Base-by-base conservation (phyloP, 92 coral and sea anemone species). In the Zoanthus gigantus region DNA sequence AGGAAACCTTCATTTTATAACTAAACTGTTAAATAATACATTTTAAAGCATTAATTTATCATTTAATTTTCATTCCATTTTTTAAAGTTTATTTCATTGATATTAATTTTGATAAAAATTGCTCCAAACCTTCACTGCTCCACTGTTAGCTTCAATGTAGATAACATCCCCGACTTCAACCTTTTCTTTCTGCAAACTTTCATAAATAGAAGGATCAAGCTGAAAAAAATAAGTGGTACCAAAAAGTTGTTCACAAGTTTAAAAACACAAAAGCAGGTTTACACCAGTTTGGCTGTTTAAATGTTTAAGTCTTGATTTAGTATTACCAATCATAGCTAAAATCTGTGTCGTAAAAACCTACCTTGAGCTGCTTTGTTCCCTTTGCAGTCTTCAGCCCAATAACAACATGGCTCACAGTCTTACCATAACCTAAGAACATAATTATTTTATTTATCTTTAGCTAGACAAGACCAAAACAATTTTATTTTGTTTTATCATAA, bases 91-190 rank as follows among this genome's bases (percentile, higher is more conserved):
- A 37, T 56, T 9, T 14, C 42, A 37, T 0, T 45, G 44, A 29
- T 16, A 60, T 2, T 34, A 46, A 37, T 37, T 37, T 37, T 37
- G 34, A 61, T 9, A 1, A 8, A 85, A 32, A 54, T 18, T 12
- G n/a, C 56, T 29, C 28, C 61, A 5, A 67, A 97, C 99, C 99
- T 97, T 97, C 17, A 97, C 98, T 0, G 99, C 99, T 8, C 99
- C 99, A 94, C 99, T 97, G 86, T 97, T 97, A 65, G 99, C 96
- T 77, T 97, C 99, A 73, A 97, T 97, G 76, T 97, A 97, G 60
- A 97, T 97, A 29, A 97, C 99, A 89, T 97, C 99, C 11, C 99
- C 99, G 83, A 94, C 99, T 93, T 97, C 99, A 29, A 97, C 99
- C 79, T 97, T 97, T 74, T 97, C 99, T 57, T 97, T 97, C 86